Evolutionary conservation across 1,140 invertebrate species (phyloP).

Genomic region (Chrysoperla carnea): DNA sequence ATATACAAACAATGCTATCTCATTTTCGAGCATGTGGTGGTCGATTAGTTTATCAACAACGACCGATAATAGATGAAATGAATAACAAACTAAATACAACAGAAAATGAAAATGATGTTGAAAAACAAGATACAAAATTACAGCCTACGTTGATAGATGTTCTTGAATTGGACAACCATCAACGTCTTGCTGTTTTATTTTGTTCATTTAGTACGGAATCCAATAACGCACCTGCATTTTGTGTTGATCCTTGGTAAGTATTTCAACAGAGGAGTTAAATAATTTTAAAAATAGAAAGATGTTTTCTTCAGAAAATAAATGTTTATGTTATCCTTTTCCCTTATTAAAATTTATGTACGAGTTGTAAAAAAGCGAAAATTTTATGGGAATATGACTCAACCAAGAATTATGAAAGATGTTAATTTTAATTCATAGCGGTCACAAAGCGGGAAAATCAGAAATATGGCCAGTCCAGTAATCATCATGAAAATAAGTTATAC

Average conservation of each 20-base stretch:
- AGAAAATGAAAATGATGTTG: slow-evolving; percentile 2
- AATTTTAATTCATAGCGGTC: too few relatives aligned
- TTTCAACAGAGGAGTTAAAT: too few relatives aligned
- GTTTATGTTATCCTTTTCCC: too few relatives aligned
- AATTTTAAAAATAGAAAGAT: too few relatives aligned
- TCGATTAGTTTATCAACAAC: slow-evolving; percentile 30
- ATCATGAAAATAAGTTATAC: too few relatives aligned
- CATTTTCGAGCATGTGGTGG: slow-evolving; percentile 76
- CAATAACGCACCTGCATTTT: slow-evolving; percentile 66
- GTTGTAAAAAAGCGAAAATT: too few relatives aligned
- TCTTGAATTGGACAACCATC: slow-evolving; percentile 73
- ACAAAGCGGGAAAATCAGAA: too few relatives aligned
- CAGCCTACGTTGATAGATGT: slow-evolving; percentile 40
- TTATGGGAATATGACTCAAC: too few relatives aligned
- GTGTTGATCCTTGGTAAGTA: slow-evolving; percentile 69
- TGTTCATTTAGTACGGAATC: slow-evolving; percentile 78
- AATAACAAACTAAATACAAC: slow-evolving; percentile 3
- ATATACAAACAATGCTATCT: slow-evolving; percentile 56
- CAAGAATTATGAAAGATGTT: too few relatives aligned
- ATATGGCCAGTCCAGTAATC: too few relatives aligned
- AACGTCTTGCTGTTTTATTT: slow-evolving; percentile 74
- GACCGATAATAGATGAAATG: slow-evolving; percentile 13
- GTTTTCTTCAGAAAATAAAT: too few relatives aligned
- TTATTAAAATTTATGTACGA: too few relatives aligned
- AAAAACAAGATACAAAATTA: slow-evolving; percentile 3